Evolutionary conservation across 1,140 invertebrate species (phyloP), one percentile per base, ranked within the genome.

Genomic region (Heterodera carotae): DNA sequence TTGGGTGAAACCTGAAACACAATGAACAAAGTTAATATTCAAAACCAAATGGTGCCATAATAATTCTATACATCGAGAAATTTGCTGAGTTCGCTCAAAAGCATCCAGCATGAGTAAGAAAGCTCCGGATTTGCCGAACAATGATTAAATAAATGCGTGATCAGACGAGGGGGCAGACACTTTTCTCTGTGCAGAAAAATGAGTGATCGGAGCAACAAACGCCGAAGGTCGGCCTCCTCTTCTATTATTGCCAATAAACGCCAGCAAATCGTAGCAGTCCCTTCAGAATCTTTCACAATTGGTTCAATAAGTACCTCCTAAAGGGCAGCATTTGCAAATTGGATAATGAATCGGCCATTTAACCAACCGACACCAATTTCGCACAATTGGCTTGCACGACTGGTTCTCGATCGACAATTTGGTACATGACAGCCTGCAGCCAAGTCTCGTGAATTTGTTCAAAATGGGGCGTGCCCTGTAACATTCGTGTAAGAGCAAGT

Each of bases 101-200:
- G 34, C 81, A 82, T 82, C 81, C 81, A 82, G n/a, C 81, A 82
- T 6, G 81, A 59, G 15, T 78, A 56, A 4, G 82, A 3, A 15
- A 75, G 64, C 25, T 71, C 64, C 29, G 43, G 18, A 18, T 69
- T 33, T 48, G 67, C 34, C 27, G 80, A 56, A n/a, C 78, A 64
- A 15, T 22, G 66, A 8, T 33, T 33, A 18, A 81, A 36, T 10
- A 82, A 31, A 29, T n/a, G 33, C 48, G 62, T 67, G 6, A 83
- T 56, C 27, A 81, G 10, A 25, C 77, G 48, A 78, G 36, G 36
- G 7, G 67, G 62, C 27, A 80, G 43, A 3, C 29, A 69, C 18
- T 73, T 43, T 34, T 77, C 68, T 12, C 18, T 81, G 29, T 74
- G 43, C 64, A 64, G 33, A 34, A 76, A 56, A n/a, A 69, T 43